Conservation (phyloP, 1,140 invertebrate species). For the Nilaparvata lugens region DNA sequence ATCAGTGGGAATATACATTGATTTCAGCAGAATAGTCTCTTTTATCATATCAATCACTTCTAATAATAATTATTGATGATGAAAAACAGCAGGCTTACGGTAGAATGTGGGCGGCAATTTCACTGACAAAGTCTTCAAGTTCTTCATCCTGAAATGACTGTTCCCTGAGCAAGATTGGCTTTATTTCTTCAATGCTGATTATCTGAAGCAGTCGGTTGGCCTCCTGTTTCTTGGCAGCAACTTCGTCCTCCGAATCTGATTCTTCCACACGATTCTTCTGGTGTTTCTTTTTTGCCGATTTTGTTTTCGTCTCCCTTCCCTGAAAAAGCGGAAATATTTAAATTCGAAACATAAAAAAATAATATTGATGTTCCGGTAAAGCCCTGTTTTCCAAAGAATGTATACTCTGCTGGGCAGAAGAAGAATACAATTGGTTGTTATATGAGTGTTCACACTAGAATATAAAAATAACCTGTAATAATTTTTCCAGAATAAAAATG, state of each 20-base stretch:
- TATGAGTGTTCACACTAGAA: too few relatives aligned
- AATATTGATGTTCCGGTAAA: too few relatives aligned
- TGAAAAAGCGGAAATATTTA: conserved; percentile 18
- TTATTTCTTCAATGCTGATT: conserved; percentile 53
- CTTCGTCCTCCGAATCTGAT: conserved; percentile 45
- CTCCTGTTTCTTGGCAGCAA: conserved; percentile 33
- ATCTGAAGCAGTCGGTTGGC: conserved; percentile 44
- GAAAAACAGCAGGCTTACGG: conserved; percentile 36
- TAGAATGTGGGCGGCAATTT: conserved; percentile 46
- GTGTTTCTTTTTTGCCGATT: conserved; percentile 70
- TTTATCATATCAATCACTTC: background rate
- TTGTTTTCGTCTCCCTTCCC: conserved; percentile 91
- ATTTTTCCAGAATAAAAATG: too few relatives aligned
- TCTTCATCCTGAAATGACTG: conserved; percentile 41
- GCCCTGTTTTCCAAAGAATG: too few relatives aligned
- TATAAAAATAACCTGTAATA: too few relatives aligned
- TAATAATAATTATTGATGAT: background rate
- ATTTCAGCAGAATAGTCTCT: background rate
- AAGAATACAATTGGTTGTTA: too few relatives aligned
- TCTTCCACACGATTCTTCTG: conserved; percentile 44
- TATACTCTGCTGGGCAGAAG: too few relatives aligned
- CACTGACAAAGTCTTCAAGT: conserved; percentile 30
- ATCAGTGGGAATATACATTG: too few relatives aligned
- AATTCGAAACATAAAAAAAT: background rate
- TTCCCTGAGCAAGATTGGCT: conserved; percentile 49